These are phyloP conservation scores for Chloebia gouldiae DNA, from an alignment of 2,113 vertebrate genomes.

Conservation along the genomic window DNA sequence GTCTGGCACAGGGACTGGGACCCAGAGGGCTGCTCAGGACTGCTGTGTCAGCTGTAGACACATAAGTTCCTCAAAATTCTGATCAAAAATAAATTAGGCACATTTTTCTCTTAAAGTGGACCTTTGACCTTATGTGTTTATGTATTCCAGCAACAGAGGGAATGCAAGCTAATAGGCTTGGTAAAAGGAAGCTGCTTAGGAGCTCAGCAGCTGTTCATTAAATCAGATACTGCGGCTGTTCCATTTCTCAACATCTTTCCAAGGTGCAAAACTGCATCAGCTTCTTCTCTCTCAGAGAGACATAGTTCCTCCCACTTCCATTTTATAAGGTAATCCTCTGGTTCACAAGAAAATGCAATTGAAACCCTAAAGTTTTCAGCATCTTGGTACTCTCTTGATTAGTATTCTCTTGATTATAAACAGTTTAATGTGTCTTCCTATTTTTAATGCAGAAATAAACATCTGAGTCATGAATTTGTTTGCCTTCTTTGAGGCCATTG, in stretches of 20 bases:
- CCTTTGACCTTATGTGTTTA: neutral
- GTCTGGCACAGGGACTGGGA: neutral
- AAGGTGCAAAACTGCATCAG: neutral
- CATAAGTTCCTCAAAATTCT: neutral
- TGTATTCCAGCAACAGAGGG: neutral
- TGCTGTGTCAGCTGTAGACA: neutral
- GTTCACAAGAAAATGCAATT: neutral
- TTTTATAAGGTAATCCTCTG: neutral
- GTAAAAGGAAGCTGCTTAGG: neutral
- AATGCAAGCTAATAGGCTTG: neutral
- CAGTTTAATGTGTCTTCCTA: neutral
- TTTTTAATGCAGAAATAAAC: neutral
- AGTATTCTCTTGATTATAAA: neutral
- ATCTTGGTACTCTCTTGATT: neutral
- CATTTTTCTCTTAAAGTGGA: neutral
- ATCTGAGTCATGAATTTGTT: conserved; percentile 34
- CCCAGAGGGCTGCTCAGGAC: neutral
- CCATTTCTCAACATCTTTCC: neutral
- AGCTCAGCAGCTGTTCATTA: neutral
- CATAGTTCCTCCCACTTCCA: neutral
- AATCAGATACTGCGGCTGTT: neutral
- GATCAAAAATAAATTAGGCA: neutral
- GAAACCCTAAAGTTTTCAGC: neutral
- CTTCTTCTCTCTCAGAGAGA: neutral
- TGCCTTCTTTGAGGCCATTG: conserved; percentile 3